Evolutionary conservation across 2,113 vertebrate species (phyloP).

Genomic region (Anguilla japonica): DNA sequence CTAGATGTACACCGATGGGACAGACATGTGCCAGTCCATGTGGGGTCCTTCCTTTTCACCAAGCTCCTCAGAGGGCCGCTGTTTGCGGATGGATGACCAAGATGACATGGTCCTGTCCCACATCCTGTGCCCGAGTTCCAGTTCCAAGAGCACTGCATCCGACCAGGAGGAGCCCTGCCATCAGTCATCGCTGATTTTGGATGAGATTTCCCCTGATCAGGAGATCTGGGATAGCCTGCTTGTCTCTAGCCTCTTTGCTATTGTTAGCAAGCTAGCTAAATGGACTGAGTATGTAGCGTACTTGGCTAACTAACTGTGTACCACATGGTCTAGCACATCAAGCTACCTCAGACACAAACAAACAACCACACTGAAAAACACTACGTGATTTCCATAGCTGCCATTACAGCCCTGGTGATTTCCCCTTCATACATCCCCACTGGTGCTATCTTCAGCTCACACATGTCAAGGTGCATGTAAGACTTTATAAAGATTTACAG

Average conservation of each 20-base stretch:
- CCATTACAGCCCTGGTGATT: neutral
- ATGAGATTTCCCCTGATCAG: neutral
- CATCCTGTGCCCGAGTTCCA: slow-evolving; percentile 49
- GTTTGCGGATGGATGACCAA: slow-evolving; percentile 64
- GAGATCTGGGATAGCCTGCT: neutral
- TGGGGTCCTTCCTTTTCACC: slow-evolving; percentile 66
- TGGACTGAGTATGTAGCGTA: too few species aligned
- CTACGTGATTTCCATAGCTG: neutral
- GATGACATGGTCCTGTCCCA: slow-evolving; percentile 49
- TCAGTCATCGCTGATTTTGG: neutral
- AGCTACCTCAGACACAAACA: neutral
- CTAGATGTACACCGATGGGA: slow-evolving; percentile 62
- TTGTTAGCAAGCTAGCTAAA: too few species aligned
- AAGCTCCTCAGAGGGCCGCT: slow-evolving; percentile 58
- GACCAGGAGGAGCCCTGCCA: slow-evolving; percentile 17
- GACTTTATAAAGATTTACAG: neutral
- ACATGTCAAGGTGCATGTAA: neutral
- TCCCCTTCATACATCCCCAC: neutral
- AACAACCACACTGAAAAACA: neutral
- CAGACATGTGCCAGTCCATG: slow-evolving; percentile 64
- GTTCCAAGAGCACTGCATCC: slow-evolving; percentile 41
- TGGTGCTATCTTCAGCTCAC: neutral
- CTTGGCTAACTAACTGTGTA: neutral
- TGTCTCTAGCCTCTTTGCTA: too few species aligned
- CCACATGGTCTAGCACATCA: neutral